Evolutionary conservation across 2,888 invertebrate genomes (phyloP), one percentile per base, ranked within the genome.

Genomic region (Cephus pygmeus): DNA sequence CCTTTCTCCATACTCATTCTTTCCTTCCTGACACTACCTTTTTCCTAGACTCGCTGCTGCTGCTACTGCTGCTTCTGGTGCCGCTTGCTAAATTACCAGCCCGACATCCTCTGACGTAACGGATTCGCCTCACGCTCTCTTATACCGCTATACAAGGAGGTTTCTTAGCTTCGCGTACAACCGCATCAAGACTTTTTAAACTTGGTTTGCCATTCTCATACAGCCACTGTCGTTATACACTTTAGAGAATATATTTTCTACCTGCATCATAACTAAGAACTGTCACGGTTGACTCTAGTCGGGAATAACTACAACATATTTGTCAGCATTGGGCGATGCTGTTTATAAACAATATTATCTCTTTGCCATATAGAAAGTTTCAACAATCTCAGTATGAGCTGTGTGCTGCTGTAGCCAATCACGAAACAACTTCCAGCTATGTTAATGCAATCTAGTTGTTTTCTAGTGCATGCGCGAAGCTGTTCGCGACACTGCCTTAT

Each of bases 81-180:
- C 23, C 23, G 56, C 56, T 56, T 56, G 23, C 56, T 56, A 56
- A 56, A 56, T 23, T 23, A 56, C 56, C 56, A 56, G 23, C 23
- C 56, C 23, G 56, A 56, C 56, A 56, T 56, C 56, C 56, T 33
- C 79, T 85, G 83, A 85, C 81, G 83, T 84, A 85, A 85, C 82
- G 79, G 77, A 69, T 56, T 74, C 75, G 75, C 77, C 71, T 75
- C 77, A 80, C 78, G 81, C 80, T 78, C 80, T 83, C 83, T 80
- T 81, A 80, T 83, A 82, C 81, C 82, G 82, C 82, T 82, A 80
- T 77, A 79, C 75, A 75, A 81, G 77, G 68, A 56, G 56, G 56
- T 9, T 23, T 56, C 56, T 56, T 23, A 56, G 56, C 56, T 56
- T 56, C 56, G 2, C 9, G 56, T 56, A 9, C 9, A 56, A 56